Base-by-base conservation (phyloP, 2,888 invertebrate species). In the Melanargia galathea region DNA sequence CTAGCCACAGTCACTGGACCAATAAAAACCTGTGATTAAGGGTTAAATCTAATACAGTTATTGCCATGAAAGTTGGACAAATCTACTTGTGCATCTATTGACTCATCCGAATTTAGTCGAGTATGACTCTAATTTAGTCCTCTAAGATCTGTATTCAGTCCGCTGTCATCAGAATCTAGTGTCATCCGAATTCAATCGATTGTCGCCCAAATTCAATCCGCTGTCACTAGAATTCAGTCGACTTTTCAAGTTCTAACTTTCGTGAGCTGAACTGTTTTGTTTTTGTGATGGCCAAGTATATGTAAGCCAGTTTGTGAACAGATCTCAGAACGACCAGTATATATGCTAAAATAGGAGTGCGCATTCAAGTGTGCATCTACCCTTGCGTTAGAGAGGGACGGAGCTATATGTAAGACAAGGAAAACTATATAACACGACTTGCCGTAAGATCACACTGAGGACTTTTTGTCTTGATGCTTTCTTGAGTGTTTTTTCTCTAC, bases 271-370 rank as follows among this genome's bases (percentile, higher is more conserved):
- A 7, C 16, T 33, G 51, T 30, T 16, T 46, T 22, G 20, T 57
- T 30, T 13, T 30, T 16, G 20, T n/a, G 56, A 63, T 22, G 68
- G 68, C 68, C 68, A 64, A 70, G 66, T 65, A 65, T 65, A 84
- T 82, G 78, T 20, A 51, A 82, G 84, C 80, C 83, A 80, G 84
- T 81, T 82, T 79, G 80, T 80, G 81, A 75, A 79, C 83, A 86
- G 90, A 90, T 90, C 90, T 90, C 90, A 89, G 83, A 86, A 84
- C 75, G 90, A 90, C 90, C 90, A 89, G 90, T 90, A 88, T 89
- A 84, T 61, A 40, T 40, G 51, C 16, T 49, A 51, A 38, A 49
- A 38, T 46, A 58, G 48, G 46, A 24, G n/a, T 6, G 24, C 26
- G 49, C 49, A 26, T 38, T n/a, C 49, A n/a, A 11, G 26, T 10